These are phyloP conservation scores for Sitophilus oryzae DNA, from an alignment of 1,140 invertebrate genomes.

Conservation along the genomic window DNA sequence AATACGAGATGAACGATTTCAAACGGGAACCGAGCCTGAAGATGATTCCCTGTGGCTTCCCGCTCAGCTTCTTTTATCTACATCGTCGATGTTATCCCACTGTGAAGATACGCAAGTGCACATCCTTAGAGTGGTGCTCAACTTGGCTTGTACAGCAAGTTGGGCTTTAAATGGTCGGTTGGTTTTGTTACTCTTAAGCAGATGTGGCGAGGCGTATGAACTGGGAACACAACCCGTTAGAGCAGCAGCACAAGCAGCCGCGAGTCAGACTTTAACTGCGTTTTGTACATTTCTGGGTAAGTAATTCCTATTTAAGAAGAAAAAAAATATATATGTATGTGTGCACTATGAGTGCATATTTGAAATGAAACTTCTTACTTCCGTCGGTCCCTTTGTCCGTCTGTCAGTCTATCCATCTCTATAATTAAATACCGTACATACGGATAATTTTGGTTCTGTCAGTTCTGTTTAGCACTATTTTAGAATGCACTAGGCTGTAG, in stretches of 20 bases:
- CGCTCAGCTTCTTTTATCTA: constrained; percentile 78
- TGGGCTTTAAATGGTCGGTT: constrained; percentile 78
- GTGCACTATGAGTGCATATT: too few relatives aligned
- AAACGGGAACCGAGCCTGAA: constrained; percentile 83
- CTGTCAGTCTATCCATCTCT: too few relatives aligned
- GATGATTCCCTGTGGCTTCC: constrained; percentile 87
- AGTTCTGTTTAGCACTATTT: too few relatives aligned
- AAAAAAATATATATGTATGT: neutral
- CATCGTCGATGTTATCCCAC: constrained; percentile 67
- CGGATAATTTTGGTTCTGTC: too few relatives aligned
- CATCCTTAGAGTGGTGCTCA: constrained; percentile 67
- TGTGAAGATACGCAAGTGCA: constrained; percentile 68
- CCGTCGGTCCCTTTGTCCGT: too few relatives aligned
- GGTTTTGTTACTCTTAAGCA: constrained; percentile 68
- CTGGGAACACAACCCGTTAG: constrained; percentile 68
- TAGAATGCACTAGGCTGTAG: too few relatives aligned
- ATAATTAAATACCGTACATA: too few relatives aligned
- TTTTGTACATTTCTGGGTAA: constrained; percentile 74
- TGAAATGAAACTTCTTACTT: too few relatives aligned
- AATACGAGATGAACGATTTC: constrained; percentile 83
- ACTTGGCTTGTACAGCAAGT: constrained; percentile 71
- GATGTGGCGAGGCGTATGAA: constrained; percentile 69
- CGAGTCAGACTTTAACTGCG: constrained; percentile 72
- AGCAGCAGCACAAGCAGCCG: constrained; percentile 75
- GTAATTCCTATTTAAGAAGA: neutral